These are phyloP conservation scores for Colletes collaris DNA, from an alignment of 2,888 invertebrate species.

Conservation along the genomic window DNA sequence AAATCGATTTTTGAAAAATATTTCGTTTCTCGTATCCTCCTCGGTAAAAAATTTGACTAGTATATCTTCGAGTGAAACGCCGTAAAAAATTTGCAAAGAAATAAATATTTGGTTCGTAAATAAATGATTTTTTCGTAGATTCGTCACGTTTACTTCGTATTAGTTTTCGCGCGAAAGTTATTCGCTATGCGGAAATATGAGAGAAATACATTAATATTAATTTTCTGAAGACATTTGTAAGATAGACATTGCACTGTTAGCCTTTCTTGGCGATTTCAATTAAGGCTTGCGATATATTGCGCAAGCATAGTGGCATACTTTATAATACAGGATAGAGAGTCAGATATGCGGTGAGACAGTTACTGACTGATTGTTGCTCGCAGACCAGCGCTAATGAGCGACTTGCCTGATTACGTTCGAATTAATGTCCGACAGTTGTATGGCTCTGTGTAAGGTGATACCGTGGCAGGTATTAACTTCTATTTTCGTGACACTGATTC, in stretches of 20 bases:
- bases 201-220: not conserved
- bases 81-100: too few relatives aligned
- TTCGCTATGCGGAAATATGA: not conserved
- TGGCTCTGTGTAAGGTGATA: slow-evolving; percentile 5
- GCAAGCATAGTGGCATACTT: slow-evolving; percentile 19
- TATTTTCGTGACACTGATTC: slow-evolving; percentile 20
- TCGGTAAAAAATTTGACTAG: too few relatives aligned
- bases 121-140: not conserved
- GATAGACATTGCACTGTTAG: slow-evolving; percentile 5
- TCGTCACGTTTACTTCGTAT: not conserved
- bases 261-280: slow-evolving; percentile 37
- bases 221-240: slow-evolving; percentile 1
- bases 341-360: slow-evolving; percentile 15
- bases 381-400: slow-evolving; percentile 40
- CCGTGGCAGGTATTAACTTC: slow-evolving; percentile 15
- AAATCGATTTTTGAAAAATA: too few relatives aligned
- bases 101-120: too few relatives aligned
- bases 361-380: slow-evolving; percentile 24
- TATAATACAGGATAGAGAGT: slow-evolving; percentile 2
- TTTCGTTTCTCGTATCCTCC: too few relatives aligned
- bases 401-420: slow-evolving; percentile 33
- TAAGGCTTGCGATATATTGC: slow-evolving; percentile 20
- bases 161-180: not conserved
- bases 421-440: slow-evolving; percentile 33
- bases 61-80: too few relatives aligned